phyloP scores from a whole-genome alignment of 2,797 vertebrate genomes.

The Masticophis lateralis region DNA sequence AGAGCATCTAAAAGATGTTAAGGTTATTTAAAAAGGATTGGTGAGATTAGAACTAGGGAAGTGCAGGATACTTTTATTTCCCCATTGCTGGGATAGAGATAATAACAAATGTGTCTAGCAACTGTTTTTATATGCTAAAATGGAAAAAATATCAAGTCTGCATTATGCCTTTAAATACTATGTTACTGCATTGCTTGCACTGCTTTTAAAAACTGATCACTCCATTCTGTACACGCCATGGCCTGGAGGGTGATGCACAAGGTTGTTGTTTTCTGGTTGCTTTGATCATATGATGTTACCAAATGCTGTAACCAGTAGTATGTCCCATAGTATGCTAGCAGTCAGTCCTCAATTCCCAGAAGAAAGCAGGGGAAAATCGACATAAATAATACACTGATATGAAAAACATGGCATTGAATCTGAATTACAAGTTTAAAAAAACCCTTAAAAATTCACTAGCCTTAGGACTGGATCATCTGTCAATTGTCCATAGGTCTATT shows the following conservation, averaged over 20 bases:
- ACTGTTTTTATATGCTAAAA: conserved; percentile 1
- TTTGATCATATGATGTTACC: conserved; percentile 9
- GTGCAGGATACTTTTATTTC: conserved; percentile 22
- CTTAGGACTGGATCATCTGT: neutral
- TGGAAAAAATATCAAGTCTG: conserved; percentile 2
- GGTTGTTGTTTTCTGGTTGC: conserved; percentile 14
- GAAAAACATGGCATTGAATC: neutral
- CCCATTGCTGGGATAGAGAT: conserved; percentile 18
- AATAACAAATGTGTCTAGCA: neutral
- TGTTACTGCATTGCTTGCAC: neutral
- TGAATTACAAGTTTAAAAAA: neutral
- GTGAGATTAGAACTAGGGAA: conserved; percentile 29
- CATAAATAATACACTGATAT: neutral
- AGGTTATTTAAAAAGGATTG: conserved; percentile 2
- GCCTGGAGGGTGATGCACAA: conserved; percentile 20
- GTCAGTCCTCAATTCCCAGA: neutral
- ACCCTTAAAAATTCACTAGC: neutral
- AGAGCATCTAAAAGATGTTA: conserved; percentile 44
- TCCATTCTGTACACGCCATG: rapidly evolving
- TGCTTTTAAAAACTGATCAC: conserved; percentile 7
- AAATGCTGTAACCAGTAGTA: neutral
- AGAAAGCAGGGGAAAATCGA: neutral
- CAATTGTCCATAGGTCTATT: neutral
- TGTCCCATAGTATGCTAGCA: conserved; percentile 17
- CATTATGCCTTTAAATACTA: conserved; percentile 1